Percentiles rank a stretch among this genome's conserved stretches.
These are phyloP conservation scores for Brachyptera putata DNA, from an alignment of 2,888 invertebrate species.

Conservation along the genomic window DNA sequence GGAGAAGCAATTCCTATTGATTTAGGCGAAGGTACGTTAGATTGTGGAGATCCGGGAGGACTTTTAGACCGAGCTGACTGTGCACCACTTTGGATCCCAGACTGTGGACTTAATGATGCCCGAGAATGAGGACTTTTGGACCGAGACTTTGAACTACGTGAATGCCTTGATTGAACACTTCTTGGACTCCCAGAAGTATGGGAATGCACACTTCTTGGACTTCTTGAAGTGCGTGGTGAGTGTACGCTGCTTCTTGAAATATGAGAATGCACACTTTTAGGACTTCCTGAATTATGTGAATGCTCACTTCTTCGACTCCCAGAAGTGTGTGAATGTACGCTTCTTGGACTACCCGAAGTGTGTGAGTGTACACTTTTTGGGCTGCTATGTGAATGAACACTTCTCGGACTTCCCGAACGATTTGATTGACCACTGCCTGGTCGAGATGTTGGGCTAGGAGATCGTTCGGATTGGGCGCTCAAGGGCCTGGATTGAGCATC, in stretches of 20 bases:
- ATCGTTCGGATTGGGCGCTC: conserved; percentile 7
- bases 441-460: conserved; percentile 35
- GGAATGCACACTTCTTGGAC: conserved; percentile 9
- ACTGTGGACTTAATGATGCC: conserved; percentile 3
- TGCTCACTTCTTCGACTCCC: not conserved
- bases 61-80: conserved; percentile 9
- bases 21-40: conserved; percentile 22
- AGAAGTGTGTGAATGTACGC: not conserved
- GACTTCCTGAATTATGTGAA: not conserved
- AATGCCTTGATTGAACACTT: conserved; percentile 7
- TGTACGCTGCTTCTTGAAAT: not conserved
- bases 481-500: conserved; percentile 1
- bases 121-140: conserved; percentile 20
- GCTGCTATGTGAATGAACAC: conserved; percentile 3
- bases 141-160: conserved; percentile 8
- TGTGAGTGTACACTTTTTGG: conserved; percentile 7
- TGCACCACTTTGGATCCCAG: too few relatives aligned
- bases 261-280: not conserved
- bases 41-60: conserved; percentile 20
- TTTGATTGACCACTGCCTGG: conserved; percentile 41
- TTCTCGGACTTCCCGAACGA: conserved; percentile 39
- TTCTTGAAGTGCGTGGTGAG: too few relatives aligned
- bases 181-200: conserved; percentile 6
- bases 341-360: not conserved
- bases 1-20: conserved; percentile 15